A percentile compares a stretch with the other conserved stretches of the same genome.
Conservation (phyloP, 2,888 invertebrate genomes). For the Plusia festucae region DNA sequence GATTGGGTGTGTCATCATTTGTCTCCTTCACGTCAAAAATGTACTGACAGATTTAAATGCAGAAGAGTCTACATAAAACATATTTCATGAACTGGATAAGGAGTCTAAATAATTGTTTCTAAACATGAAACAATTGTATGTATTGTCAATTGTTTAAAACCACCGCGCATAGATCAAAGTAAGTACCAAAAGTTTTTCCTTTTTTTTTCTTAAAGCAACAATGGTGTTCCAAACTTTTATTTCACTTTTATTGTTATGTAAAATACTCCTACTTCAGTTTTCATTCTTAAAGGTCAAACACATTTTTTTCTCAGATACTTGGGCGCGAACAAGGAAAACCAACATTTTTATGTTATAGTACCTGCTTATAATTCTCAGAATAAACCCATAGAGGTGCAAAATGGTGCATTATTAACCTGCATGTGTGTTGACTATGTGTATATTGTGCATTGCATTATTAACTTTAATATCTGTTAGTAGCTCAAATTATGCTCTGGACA, state of each 20-base stretch:
- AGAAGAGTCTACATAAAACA: too few species aligned
- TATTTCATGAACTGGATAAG: too few species aligned
- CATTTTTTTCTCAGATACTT: not conserved
- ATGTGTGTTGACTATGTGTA: constrained; percentile 9
- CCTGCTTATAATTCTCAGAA: constrained; percentile 32
- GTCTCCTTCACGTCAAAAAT: too few species aligned
- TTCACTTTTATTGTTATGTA: not conserved
- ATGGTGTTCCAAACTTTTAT: not conserved
- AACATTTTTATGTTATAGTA: constrained; percentile 15
- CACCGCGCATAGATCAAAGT: too few species aligned
- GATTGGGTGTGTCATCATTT: too few species aligned
- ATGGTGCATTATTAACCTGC: constrained; percentile 18
- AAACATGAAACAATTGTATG: too few species aligned
- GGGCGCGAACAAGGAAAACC: constrained; percentile 27
- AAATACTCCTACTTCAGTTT: not conserved
- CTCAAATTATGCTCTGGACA: too few species aligned
- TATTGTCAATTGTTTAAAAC: too few species aligned
- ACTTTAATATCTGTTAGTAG: constrained; percentile 3
- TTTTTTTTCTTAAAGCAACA: too few species aligned
- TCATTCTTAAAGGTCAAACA: not conserved
- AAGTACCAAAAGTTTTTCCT: too few species aligned
- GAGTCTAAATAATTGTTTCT: too few species aligned
- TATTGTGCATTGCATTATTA: constrained; percentile 34
- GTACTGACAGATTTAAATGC: too few species aligned
- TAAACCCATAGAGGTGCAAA: constrained; percentile 21